Evolutionary conservation across 2,888 invertebrate species (phyloP).

Genomic region (Phyto melanocephala): DNA sequence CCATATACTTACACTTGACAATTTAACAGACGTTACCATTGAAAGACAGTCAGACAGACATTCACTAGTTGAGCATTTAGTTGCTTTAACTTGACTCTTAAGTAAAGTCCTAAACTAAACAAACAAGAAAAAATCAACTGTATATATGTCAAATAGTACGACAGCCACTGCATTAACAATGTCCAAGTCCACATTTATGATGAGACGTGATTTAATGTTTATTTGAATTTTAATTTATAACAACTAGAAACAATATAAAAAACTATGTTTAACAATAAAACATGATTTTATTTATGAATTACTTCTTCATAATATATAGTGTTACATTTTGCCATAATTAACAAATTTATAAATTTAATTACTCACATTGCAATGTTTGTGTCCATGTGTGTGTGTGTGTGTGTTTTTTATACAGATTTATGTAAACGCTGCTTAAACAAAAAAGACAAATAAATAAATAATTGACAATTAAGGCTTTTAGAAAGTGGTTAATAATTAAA

Average conservation of each 20-base stretch:
- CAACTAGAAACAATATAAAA: neutral
- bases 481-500: conserved; percentile 55
- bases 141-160: too few relatives aligned
- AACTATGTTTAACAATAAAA: neutral
- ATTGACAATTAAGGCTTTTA: conserved; percentile 47
- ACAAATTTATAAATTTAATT: conserved; percentile 62
- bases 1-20: conserved; percentile 34
- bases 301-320: neutral
- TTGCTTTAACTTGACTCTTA: neutral
- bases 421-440: conserved; percentile 4
- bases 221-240: neutral
- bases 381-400: neutral
- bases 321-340: conserved; percentile 37
- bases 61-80: neutral
- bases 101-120: conserved; percentile 18
- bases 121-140: neutral
- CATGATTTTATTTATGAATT: conserved; percentile 44
- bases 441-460: conserved; percentile 31
- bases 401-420: conserved; percentile 11
- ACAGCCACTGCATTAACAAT: neutral
- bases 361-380: conserved; percentile 34
- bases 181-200: conserved; percentile 1
- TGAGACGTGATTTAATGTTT: conserved; percentile 59
- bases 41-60: neutral
- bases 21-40: conserved; percentile 52